Evolutionary conservation across 2,113 vertebrate species (phyloP).

Genomic region (Cavia porcellus): DNA sequence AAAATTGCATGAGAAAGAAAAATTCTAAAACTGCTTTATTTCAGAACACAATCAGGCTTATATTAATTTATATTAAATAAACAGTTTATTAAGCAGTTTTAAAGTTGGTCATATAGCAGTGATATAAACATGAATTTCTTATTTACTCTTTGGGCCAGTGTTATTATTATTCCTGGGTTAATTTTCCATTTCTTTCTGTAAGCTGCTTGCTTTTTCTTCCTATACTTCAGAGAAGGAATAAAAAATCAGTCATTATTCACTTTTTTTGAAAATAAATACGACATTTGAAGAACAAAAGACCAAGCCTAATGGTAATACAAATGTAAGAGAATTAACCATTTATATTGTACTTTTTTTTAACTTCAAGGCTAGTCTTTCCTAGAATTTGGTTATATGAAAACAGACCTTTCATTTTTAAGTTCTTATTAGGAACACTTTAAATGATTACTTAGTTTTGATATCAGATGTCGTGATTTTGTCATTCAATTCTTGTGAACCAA

Average conservation of each 20-base stretch:
- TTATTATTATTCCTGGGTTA: not conserved
- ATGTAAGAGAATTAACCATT: not conserved
- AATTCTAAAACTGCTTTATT: not conserved
- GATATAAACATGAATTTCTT: not conserved
- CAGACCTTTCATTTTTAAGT: conserved; percentile 15
- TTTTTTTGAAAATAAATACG: not conserved
- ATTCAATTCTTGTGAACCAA: not conserved
- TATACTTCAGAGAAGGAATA: not conserved
- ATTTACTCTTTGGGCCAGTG: not conserved
- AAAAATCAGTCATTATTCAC: not conserved
- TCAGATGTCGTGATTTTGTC: not conserved
- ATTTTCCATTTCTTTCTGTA: not conserved
- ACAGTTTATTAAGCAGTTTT: not conserved
- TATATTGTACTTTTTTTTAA: not conserved
- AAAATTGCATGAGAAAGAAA: not conserved
- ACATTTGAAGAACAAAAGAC: conserved; percentile 13
- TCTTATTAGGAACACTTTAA: conserved; percentile 4
- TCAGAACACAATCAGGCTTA: not conserved
- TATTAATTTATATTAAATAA: not conserved
- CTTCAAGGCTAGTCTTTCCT: not conserved
- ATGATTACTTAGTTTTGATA: not conserved
- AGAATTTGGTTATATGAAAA: not conserved
- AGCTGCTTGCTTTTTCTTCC: not conserved
- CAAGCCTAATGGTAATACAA: not conserved
- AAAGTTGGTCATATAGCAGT: not conserved